Evolutionary conservation across 2,113 vertebrate genomes (phyloP).

Genomic region (Malurus alboscapulatus): DNA sequence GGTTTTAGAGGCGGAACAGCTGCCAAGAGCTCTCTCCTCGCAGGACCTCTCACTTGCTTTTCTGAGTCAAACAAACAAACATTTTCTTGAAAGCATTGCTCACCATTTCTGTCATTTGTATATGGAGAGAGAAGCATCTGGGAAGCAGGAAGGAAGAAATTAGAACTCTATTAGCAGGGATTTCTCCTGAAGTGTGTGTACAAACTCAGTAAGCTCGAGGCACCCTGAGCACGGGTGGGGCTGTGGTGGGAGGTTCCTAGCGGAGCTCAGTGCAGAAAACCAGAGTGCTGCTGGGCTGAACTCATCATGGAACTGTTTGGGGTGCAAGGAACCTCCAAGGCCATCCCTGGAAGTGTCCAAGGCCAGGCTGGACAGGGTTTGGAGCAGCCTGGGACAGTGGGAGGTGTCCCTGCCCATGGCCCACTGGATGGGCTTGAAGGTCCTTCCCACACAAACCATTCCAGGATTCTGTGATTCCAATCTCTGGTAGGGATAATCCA

Average conservation of each 20-base stretch:
- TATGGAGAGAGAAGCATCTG: slow-evolving; percentile 18
- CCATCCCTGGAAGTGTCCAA: neutral
- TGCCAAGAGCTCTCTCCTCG: neutral
- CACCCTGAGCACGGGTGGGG: neutral
- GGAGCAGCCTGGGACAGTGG: neutral
- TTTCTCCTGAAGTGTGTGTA: slow-evolving; percentile 2
- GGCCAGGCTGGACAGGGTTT: neutral
- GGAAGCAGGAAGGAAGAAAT: slow-evolving; percentile 55
- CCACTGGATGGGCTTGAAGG: neutral
- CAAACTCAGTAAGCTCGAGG: rapidly evolving
- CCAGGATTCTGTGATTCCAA: neutral
- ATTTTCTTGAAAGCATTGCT: neutral
- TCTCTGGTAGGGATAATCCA: neutral
- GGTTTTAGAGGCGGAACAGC: neutral
- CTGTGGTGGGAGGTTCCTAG: neutral
- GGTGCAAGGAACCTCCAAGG: neutral
- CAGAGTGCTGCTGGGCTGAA: neutral
- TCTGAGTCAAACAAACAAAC: slow-evolving; percentile 1
- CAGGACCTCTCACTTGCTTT: neutral
- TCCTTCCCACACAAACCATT: neutral
- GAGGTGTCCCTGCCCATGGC: neutral
- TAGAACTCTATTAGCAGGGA: slow-evolving; percentile 35
- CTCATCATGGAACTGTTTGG: no score
- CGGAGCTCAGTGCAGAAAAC: neutral
- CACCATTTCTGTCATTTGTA: neutral